Percentiles rank a stretch among this genome's conserved stretches.
Evolutionary conservation across 2,113 vertebrate genomes (phyloP).

Genomic region (Bubalus kerabau): DNA sequence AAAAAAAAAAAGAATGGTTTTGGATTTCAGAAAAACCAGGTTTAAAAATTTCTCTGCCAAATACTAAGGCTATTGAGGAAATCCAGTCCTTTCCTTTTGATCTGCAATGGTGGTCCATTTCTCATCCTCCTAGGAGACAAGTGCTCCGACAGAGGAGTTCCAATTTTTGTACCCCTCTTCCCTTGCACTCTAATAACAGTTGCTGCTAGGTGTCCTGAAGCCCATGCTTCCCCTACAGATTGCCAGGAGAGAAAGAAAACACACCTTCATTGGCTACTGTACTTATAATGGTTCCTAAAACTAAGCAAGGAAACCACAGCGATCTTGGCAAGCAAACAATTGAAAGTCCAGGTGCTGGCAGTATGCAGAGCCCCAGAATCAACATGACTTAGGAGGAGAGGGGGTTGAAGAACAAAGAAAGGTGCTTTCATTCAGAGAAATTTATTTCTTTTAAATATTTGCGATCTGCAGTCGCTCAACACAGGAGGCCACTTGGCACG

Average conservation of each 20-base stretch:
- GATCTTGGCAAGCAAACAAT: slow-evolving; percentile 82
- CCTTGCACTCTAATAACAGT: not conserved
- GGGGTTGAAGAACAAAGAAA: slow-evolving; percentile 73
- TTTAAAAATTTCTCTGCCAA: not conserved
- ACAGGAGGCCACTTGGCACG: slow-evolving; percentile 79
- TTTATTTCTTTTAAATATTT: slow-evolving; percentile 92
- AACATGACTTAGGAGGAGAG: slow-evolving; percentile 77
- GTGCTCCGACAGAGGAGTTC: not conserved
- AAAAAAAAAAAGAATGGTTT: not conserved
- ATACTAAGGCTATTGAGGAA: not conserved
- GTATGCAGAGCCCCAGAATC: slow-evolving; percentile 75
- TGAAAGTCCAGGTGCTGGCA: slow-evolving; percentile 83
- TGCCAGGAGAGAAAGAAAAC: slow-evolving; percentile 61
- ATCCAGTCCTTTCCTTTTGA: not conserved
- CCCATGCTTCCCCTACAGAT: not conserved
- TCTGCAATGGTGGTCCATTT: not conserved
- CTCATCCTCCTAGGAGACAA: not conserved
- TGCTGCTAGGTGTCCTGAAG: not conserved
- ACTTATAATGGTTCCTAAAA: slow-evolving; percentile 68
- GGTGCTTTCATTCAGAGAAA: slow-evolving; percentile 81
- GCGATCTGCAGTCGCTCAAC: slow-evolving; percentile 79
- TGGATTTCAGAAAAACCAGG: not conserved
- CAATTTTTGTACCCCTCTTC: not conserved
- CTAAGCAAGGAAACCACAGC: slow-evolving; percentile 69
- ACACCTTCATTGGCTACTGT: slow-evolving; percentile 68